Percentiles rank a stretch among this genome's conserved stretches.
phyloP scores from a whole-genome alignment of 2,113 vertebrate genomes.

The Gnathonemus echidnorhynchus region DNA sequence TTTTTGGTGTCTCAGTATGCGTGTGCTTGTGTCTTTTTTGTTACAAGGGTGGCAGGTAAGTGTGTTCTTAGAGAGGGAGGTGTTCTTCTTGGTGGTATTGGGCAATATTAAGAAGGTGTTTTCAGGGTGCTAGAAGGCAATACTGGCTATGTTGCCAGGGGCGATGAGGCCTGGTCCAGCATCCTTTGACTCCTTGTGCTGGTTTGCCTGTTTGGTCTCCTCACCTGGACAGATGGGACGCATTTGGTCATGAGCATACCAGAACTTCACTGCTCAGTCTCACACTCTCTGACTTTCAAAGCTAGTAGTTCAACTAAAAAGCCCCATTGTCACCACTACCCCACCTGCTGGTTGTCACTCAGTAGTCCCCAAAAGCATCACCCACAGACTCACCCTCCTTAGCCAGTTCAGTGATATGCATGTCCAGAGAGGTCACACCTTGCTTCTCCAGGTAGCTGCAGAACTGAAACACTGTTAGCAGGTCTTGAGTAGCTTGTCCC shows the following conservation, averaged over 20 bases:
- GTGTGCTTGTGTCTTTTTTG: not conserved
- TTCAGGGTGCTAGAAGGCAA: slow-evolving; percentile 70
- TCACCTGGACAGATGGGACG: slow-evolving; percentile 64
- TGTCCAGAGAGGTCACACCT: slow-evolving; percentile 60
- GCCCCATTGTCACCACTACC: not conserved
- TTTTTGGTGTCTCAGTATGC: not conserved
- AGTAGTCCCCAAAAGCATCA: not conserved
- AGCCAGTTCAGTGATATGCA: slow-evolving; percentile 72
- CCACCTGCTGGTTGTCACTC: no score
- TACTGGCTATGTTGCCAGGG: slow-evolving; percentile 91
- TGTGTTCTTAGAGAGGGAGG: not conserved
- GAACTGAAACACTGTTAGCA: slow-evolving; percentile 83
- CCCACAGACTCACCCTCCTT: slow-evolving; percentile 70
- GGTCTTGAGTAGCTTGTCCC: slow-evolving; percentile 48
- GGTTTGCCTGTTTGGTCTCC: slow-evolving; percentile 64
- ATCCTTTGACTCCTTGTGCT: slow-evolving; percentile 76
- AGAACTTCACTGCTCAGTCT: not conserved
- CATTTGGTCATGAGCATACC: not conserved
- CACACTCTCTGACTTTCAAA: not conserved
- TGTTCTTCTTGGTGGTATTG: not conserved
- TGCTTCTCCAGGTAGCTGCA: slow-evolving; percentile 79
- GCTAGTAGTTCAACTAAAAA: not conserved
- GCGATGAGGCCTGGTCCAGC: slow-evolving; percentile 78
- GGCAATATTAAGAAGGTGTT: not conserved
- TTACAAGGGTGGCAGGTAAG: not conserved